Evolutionary conservation across 2,888 invertebrate genomes (phyloP), one percentile per base, ranked within the genome.

Genomic region (Lycocerus yunnanus): DNA sequence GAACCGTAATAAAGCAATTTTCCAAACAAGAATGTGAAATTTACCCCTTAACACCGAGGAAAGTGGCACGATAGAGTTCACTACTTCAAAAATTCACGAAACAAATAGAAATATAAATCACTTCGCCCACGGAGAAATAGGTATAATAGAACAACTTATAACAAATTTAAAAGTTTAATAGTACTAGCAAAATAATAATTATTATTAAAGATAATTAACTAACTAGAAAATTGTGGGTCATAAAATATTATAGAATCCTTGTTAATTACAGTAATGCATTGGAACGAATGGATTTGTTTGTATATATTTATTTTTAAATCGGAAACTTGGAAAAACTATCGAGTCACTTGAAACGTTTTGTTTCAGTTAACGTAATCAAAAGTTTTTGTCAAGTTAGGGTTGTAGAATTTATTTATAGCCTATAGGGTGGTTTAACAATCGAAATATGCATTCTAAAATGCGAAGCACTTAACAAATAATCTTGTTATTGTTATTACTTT

Each of bases 281-380:
- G 11, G 2, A 21, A 21, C 21, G 1, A 21, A 9, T 2, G 9
- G 21, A 21, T 11, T 24, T 24, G 21, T 24, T 27, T 27, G n/a
- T 43, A n/a, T n/a, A 13, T 43, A n/a, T n/a, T 43, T 1, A 2
- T 63, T 63, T 43, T 63, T 58, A 71, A 67, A 61, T 65, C 75
- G 74, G 71, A 72, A 77, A 79, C 75, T 77, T 73, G 71, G 74
- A 68, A 77, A 80, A 80, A 81, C 81, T 78, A 76, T 78, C 78
- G 72, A 75, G 80, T 76, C 77, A 78, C 61, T 59, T 77, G 78
- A 75, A 82, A 79, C 81, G 82, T 83, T n/a, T 83, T 82, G 82
- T 82, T 81, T 79, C 82, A 81, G 83, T 83, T 83, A 83, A 83
- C 81, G 81, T 82, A 82, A 83, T 83, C 82, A 83, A 82, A 84